Percentiles rank a stretch among this genome's conserved stretches.
These are phyloP conservation scores for Pterois miles DNA, from an alignment of 2,797 vertebrate species.

Conservation along the genomic window DNA sequence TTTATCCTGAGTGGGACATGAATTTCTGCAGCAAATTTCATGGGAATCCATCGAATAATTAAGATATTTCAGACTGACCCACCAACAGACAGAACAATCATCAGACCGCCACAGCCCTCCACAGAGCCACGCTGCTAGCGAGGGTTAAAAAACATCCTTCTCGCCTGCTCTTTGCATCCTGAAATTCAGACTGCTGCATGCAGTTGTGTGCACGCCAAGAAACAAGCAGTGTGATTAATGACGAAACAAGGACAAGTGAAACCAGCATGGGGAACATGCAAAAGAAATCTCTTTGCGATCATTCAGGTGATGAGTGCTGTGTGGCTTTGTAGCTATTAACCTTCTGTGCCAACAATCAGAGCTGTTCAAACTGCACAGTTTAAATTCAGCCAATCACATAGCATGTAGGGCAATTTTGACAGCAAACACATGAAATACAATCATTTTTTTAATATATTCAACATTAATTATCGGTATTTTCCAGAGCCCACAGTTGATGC, in stretches of 20 bases:
- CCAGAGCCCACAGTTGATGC: background rate
- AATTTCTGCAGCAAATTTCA: background rate
- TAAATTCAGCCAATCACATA: slow-evolving; percentile 1
- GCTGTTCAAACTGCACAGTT: slow-evolving; percentile 1
- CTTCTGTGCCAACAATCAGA: slow-evolving; percentile 8
- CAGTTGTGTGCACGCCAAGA: background rate
- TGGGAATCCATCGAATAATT: background rate
- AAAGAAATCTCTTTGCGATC: background rate
- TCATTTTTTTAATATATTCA: slow-evolving; percentile 11
- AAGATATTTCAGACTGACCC: no score
- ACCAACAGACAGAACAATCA: background rate
- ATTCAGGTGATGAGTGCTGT: slow-evolving; percentile 4
- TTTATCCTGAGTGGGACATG: background rate
- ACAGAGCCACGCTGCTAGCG: background rate
- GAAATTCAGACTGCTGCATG: background rate
- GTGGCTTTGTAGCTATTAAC: slow-evolving; percentile 9
- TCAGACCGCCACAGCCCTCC: background rate
- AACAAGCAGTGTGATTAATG: background rate
- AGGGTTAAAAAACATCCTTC: background rate
- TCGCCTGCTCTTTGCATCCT: slow-evolving; percentile 6
- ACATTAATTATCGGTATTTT: background rate
- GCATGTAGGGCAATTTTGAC: background rate
- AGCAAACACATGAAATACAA: slow-evolving; percentile 13
- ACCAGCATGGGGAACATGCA: background rate
- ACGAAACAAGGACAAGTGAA: background rate